Evolutionary conservation across 2,888 invertebrate species (phyloP), one percentile per base, ranked within the genome.

Genomic region (Trichopria drosophilae): DNA sequence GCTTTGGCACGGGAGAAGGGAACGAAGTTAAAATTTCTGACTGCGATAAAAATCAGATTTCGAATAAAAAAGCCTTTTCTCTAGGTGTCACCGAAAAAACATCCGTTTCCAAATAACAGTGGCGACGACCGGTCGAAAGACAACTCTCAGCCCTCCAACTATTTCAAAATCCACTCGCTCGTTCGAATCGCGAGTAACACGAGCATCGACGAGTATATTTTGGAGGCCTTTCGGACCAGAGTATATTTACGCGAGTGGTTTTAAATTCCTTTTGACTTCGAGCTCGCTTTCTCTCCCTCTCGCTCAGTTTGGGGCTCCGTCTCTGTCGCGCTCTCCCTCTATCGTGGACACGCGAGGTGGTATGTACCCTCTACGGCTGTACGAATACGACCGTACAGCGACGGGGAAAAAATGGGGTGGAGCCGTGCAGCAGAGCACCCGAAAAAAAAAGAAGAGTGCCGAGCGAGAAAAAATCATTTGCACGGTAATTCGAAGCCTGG

Each of bases 401-500:
- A 12, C 35, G 23, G 24, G 20, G 44, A 31, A 44, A 37, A 24
- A 40, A 26, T 15, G 54, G 36, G 26, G 35, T 53, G 37, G 56
- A 31, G 54, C 29, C 13, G 31, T n/a, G n/a, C n/a, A n/a, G 53
- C 50, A 59, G 10, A 41, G 52, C 56, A 55, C 64, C 57, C 59
- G 60, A 63, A 68, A 65, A 63, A 55, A 66, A 67, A 62, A 48
- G 50, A 55, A 53, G 57, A 59, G 57, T 58, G 51, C 49, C 57
- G 54, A 57, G 59, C 58, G 59, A 61, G 58, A 61, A 65, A 67
- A 74, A 75, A 73, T 75, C 72, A 74, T 74, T 75, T 73, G 73
- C 72, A 74, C 73, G 73, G 75, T 75, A 75, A 75, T 75, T 74
- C 73, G 73, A 74, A 74, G 74, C 75, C 72, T 74, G 75, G 73